Base-by-base conservation (phyloP, 2,888 invertebrate genomes). In the Drosophila kanekoi region DNA sequence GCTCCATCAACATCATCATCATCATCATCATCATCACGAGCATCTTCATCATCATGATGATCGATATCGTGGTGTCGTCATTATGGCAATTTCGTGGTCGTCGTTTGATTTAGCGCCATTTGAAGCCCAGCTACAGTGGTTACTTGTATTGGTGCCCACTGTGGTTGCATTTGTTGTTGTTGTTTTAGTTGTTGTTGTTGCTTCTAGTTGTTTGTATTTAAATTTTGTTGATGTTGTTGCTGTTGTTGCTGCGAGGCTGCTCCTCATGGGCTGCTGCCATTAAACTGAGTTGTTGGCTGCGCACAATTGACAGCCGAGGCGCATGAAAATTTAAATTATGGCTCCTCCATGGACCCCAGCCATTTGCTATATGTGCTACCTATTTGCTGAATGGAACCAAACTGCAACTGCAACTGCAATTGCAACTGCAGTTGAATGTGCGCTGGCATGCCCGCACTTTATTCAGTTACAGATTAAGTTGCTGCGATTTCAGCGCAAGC, bases 11-110 rank as follows among this genome's bases (percentile, higher is more conserved):
- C 49, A 13, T 9, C 23, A 9, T 28, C 38, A 28, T 13, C 11
- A 9, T 3, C 51, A 37, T 63, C 48, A 54, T 66, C 28, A 18
- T 11, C 49, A 49, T 33, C 38, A 13, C 37, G 41, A 13, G 20
- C 38, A 28, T 13, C 11, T 9, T 3, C 51, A 37, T 63, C 48
- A 54, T 66, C 28, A 18, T 9, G 58, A 43, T 44, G 51, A 56
- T 63, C 35, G 38, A 61, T 49, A 43, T 45, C 65, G 9, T 33
- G 48, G 73, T 80, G 87, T 81, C 87, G 79, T 89, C 89, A 87
- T 89, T 89, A 89, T 89, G 89, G 89, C 87, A 87, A 85, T 85
- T 89, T 89, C 87, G 89, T 89, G 85, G 77, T 73, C 81, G 69
- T 67, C 81, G 89, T 79, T 85, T 85, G 85, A 85, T 85, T 85